phyloP scores from a whole-genome alignment of 2,797 vertebrate species.

The Oceanodroma leucorhoa region DNA sequence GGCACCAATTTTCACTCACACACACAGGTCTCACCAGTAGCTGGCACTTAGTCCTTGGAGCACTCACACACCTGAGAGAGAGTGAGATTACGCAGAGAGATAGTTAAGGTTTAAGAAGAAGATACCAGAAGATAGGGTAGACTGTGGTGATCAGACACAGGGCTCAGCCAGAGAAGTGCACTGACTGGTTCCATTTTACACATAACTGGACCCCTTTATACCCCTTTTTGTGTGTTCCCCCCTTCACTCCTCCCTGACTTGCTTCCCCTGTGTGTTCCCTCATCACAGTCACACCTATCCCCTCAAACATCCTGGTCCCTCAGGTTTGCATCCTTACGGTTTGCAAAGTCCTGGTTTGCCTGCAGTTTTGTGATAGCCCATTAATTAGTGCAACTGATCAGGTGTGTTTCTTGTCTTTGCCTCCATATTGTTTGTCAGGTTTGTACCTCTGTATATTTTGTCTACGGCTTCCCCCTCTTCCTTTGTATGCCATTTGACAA shows the following conservation, averaged over 20 bases:
- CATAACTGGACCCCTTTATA: neutral
- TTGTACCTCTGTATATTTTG: neutral
- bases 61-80: neutral
- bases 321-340: neutral
- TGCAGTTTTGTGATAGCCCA: neutral
- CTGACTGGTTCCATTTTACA: accelerated
- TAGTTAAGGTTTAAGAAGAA: neutral
- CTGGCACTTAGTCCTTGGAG: neutral
- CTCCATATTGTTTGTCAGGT: neutral
- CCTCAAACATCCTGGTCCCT: neutral
- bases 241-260: neutral
- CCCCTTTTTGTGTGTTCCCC: neutral
- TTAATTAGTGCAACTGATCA: neutral
- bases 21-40: neutral
- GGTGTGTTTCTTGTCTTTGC: neutral
- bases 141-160: neutral
- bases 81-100: too few species aligned
- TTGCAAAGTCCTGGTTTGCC: neutral
- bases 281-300: neutral
- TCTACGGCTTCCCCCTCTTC: neutral
- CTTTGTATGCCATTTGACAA: neutral
- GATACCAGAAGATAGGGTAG: neutral
- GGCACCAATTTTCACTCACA: neutral
- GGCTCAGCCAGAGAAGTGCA: neutral
- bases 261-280: neutral